These are phyloP conservation scores for Turritopsis dohrnii DNA, from an alignment of 30 jellyfish, hydroid and myxozoan genomes.

Conservation along the genomic window DNA sequence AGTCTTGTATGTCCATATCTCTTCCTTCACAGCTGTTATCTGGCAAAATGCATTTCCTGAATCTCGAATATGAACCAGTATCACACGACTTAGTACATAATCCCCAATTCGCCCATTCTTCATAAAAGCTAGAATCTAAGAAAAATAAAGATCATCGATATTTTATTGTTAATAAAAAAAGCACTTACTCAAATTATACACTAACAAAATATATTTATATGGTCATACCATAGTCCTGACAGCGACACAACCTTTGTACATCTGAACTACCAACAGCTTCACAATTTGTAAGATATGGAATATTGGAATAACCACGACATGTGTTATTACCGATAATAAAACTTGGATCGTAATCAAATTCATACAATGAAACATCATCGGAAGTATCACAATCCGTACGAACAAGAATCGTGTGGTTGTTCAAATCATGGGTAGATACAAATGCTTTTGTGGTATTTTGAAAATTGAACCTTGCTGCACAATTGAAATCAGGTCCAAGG, in stretches of 20 bases:
- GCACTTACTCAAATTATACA: background rate
- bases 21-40: constrained; percentile 2
- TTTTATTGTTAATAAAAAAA: too few species aligned
- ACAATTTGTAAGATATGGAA: background rate
- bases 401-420: background rate
- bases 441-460: background rate
- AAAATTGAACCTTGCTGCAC: background rate
- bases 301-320: background rate
- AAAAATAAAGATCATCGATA: background rate
- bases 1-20: background rate
- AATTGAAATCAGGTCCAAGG: background rate
- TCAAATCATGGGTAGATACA: background rate
- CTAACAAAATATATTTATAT: too few species aligned
- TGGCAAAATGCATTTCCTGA: background rate
- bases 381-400: background rate
- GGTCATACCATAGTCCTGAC: background rate
- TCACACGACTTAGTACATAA: background rate
- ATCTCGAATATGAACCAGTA: background rate
- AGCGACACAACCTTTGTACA: background rate
- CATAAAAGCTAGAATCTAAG: background rate
- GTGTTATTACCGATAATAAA: background rate
- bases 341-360: background rate
- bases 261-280: background rate
- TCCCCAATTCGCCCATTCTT: constrained; percentile 19
- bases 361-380: background rate